Conservation (phyloP, 2,888 invertebrate genomes). For the Bellardia bayeri region DNA sequence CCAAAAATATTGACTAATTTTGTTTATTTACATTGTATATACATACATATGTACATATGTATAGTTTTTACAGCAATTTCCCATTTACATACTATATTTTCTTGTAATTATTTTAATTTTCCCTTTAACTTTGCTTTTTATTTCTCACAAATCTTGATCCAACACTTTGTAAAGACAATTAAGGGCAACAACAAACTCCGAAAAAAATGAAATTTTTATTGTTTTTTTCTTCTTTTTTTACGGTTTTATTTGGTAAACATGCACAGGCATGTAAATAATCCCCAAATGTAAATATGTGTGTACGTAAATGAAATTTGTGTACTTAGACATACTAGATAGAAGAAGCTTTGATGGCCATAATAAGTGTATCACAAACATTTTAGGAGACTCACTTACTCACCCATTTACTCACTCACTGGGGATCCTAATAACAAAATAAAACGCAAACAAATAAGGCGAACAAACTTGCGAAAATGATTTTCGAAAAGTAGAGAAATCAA, state of each 20-base stretch:
- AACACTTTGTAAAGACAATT: conserved; percentile 36
- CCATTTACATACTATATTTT: neutral
- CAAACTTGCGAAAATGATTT: neutral
- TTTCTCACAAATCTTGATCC: conserved; percentile 27
- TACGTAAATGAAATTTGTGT: neutral
- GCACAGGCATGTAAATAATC: conserved; percentile 40
- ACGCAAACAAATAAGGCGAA: conserved; percentile 15
- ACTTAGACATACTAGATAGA: too few relatives aligned
- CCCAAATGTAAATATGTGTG: conserved; percentile 25
- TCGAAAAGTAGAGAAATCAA: neutral
- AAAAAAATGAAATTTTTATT: conserved; percentile 10
- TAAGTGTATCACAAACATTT: conserved; percentile 11
- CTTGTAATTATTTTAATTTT: neutral
- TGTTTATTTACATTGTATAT: neutral
- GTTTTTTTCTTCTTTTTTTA: neutral
- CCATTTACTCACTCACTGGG: neutral
- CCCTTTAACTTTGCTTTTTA: neutral
- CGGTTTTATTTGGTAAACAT: conserved; percentile 8
- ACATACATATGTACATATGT: neutral
- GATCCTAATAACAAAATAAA: conserved; percentile 17
- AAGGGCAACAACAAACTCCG: conserved; percentile 22
- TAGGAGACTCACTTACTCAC: conserved; percentile 6
- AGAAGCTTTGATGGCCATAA: conserved; percentile 2
- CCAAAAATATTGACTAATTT: neutral
- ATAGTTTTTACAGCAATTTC: neutral